Base-by-base conservation (phyloP, 2,888 invertebrate genomes). In the Mimachlamys varia region DNA sequence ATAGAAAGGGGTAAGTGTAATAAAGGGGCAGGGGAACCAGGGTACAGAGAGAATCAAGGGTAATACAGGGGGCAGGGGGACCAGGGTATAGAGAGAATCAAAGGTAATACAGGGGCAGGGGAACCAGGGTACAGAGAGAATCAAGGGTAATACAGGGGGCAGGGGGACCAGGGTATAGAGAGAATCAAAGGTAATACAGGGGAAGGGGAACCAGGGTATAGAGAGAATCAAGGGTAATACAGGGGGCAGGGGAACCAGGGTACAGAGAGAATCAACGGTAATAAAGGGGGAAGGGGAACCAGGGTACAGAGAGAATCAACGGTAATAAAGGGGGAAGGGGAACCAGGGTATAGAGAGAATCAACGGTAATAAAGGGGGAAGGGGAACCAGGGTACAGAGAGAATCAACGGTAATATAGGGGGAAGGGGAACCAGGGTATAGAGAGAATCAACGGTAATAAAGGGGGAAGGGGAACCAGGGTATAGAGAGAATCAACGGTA, bases 1-100 rank as follows among this genome's bases (percentile, higher is more conserved):
- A 95, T 96, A 27, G 92, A 94, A 17, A 94, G 93, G 93, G 96
- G 96, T 96, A 89, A 90, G 89, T 33, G 1, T 55, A 49, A 49
- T 22, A 17, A 2, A 44, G 53, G 50, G 53, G 53, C 53, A 53
- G 27, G 37, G 7, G n/a, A 55, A 89, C 33, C 10, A 17, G 33
- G n/a, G 49, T 2, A 50, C 2, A 49, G 38, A 50, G 88, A 19
- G n/a, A n/a, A n/a, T n/a, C 22, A 17, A 38, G 37, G 88, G 96
- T 96, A 89, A 89, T 88, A 50, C 3, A 53, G 22, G 49, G 33
- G 17, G 15, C 12, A 50, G 33, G 37, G 38, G 50, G 33, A 89
- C 33, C 19, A 17, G 33, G 55, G 10, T n/a, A 50, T 88, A 49
- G 38, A 49, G 44, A 33, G 88, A 50, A 19, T n/a, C 22, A 4